phyloP scores from a whole-genome alignment of 2,888 invertebrate genomes.

The Blastobasis adustella region DNA sequence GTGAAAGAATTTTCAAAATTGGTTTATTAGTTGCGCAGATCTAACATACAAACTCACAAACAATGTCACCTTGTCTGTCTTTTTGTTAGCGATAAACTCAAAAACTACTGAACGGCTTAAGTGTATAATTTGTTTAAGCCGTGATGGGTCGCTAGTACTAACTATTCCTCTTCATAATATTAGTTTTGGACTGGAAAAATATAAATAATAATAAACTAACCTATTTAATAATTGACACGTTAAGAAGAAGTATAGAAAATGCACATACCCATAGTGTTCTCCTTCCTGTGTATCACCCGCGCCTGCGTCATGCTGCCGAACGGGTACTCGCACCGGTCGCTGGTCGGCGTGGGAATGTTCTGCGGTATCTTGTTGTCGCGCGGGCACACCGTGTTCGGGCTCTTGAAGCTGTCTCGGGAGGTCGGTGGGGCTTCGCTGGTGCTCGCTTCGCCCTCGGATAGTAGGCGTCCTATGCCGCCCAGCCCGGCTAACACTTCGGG shows the following conservation, averaged over 20 bases:
- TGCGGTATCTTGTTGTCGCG: conserved; percentile 82
- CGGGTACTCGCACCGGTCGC: conserved; percentile 82
- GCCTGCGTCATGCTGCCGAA: conserved; percentile 95
- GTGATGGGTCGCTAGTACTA: too few species aligned
- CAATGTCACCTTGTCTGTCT: too few species aligned
- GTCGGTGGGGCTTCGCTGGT: conserved; percentile 25
- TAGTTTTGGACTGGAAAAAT: too few species aligned
- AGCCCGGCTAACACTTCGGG: conserved; percentile 53
- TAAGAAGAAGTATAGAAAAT: neutral
- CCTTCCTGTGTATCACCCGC: conserved; percentile 87
- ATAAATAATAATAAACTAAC: too few species aligned
- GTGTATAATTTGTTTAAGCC: too few species aligned
- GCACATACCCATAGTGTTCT: conserved; percentile 66
- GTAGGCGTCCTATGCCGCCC: conserved; percentile 53
- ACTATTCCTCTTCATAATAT: too few species aligned
- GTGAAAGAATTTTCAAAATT: too few species aligned
- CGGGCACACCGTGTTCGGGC: conserved; percentile 92
- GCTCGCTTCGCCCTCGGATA: conserved; percentile 34
- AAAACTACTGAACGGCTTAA: too few species aligned
- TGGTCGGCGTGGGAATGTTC: conserved; percentile 68
- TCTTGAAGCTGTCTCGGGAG: conserved; percentile 76
- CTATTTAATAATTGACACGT: neutral
- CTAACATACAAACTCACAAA: too few species aligned
- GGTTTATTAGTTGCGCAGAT: too few species aligned
- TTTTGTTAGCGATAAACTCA: too few species aligned